Evolutionary conservation across 2,113 vertebrate species (phyloP), one percentile per base, ranked within the genome.

Genomic region (Calidris pygmaea): DNA sequence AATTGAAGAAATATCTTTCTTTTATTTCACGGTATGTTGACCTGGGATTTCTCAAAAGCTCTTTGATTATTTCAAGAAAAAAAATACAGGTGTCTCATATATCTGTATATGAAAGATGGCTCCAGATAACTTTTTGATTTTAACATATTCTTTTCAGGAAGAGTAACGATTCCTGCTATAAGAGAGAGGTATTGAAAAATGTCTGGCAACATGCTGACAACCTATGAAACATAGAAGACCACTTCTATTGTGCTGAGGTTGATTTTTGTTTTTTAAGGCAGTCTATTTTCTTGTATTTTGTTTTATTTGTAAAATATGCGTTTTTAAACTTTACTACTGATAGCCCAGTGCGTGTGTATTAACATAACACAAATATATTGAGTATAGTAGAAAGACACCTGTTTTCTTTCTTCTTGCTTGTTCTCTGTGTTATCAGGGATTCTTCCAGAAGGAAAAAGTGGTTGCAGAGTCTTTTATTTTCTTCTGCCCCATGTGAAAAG

Each of bases 401-500:
- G 6, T 59, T 92, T 89, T 37, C 34, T 84, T 92, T 43, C 15
- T 8, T 37, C 48, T 74, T 73, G 14, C 37, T 41, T 80, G 2
- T 85, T 75, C 14, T 67, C 50, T 74, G 29, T 90, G 6, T 74
- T 94, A 56, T 30, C 43, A 60, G 16, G 23, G 12, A 48, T 87
- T 83, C n/a, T 95, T 95, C 70, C 59, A 92, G 89, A 35, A 73
- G 39, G 23, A 76, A 24, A 70, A 83, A 79, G 50, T 50, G 53
- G 3, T 34, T 86, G 59, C 20, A 72, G 43, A 75, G 30, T 14
- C 23, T 94, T 89, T 87, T 12, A 81, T 77, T 76, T 91, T 87
- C 41, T 70, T 71, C 41, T 95, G 43, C 62, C 68, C 41, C 35
- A 12, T 67, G 70, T 91, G 95, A 84, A 93, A 96, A 93, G 24